A percentile compares a stretch with the other conserved stretches of the same genome.
phyloP scores from a whole-genome alignment of 2,113 vertebrate species.

The Pyxicephalus adspersus region DNA sequence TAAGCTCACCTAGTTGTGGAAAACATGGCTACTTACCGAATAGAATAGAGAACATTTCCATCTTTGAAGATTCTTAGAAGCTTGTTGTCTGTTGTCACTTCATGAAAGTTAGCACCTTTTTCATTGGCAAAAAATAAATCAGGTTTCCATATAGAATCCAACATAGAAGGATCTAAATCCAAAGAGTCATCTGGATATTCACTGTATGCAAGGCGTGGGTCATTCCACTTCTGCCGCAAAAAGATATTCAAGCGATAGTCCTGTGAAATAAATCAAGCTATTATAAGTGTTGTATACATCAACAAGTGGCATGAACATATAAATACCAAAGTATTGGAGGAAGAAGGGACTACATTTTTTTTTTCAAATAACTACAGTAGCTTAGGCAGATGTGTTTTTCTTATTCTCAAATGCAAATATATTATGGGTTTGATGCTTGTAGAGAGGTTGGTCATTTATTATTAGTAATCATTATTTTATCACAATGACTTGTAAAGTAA shows the following conservation, averaged over 20 bases:
- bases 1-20: no score
- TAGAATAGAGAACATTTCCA: constrained; percentile 95
- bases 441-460: no score
- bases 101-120: constrained; percentile 97
- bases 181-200: constrained; percentile 98
- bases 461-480: no score
- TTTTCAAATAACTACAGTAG: no score
- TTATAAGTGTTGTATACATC: neutral
- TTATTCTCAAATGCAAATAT: no score
- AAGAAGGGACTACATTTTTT: no score
- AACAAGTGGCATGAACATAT: no score
- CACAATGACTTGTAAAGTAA: no score
- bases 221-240: constrained; percentile 96
- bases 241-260: constrained; percentile 98
- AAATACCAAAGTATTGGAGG: no score
- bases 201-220: constrained; percentile 89
- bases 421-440: no score
- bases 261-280: constrained; percentile 67
- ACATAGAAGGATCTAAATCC: constrained; percentile 94
- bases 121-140: constrained; percentile 97
- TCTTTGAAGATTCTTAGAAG: constrained; percentile 95
- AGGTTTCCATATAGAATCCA: constrained; percentile 98
- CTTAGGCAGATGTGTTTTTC: no score
- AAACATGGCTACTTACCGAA: constrained; percentile 76
- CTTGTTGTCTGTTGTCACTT: constrained; percentile 97